These are phyloP conservation scores for Tribolium freemani DNA, from an alignment of 2,888 invertebrate genomes.

Conservation along the genomic window DNA sequence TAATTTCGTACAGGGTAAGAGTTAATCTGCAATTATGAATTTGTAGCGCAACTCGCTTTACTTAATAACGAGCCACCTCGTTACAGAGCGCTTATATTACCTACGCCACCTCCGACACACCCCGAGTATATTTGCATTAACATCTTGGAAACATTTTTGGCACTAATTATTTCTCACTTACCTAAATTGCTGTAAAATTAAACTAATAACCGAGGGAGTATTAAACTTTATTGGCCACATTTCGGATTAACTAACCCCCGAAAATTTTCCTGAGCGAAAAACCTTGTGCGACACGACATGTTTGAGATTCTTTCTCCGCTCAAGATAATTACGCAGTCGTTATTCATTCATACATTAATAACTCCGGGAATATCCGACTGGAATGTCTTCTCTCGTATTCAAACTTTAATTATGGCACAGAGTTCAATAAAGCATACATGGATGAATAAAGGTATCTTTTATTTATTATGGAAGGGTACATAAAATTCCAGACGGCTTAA, in stretches of 20 bases:
- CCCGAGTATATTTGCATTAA: constrained; percentile 41
- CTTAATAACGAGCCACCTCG: constrained; percentile 38
- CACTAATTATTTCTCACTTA: constrained; percentile 43
- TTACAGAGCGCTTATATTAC: constrained; percentile 34
- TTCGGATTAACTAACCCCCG: neutral
- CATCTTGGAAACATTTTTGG: constrained; percentile 45
- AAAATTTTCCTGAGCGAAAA: neutral
- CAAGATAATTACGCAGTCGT: constrained; percentile 43
- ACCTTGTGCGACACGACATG: neutral
- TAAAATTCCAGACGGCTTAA: constrained; percentile 61
- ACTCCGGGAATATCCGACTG: constrained; percentile 40
- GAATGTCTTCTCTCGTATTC: constrained; percentile 47
- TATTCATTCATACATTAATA: constrained; percentile 45
- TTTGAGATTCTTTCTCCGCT: constrained; percentile 10
- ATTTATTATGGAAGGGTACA: constrained; percentile 55
- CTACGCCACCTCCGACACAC: constrained; percentile 14
- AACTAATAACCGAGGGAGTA: constrained; percentile 39
- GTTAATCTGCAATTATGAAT: constrained; percentile 43
- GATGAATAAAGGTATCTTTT: constrained; percentile 58
- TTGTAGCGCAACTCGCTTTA: constrained; percentile 39
- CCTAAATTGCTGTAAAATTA: constrained; percentile 36
- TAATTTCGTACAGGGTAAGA: constrained; percentile 34
- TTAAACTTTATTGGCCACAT: constrained; percentile 30
- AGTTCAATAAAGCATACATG: constrained; percentile 62
- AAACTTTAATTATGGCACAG: constrained; percentile 56